A percentile compares a stretch with the other conserved stretches of the same genome.
Evolutionary conservation across 2,888 invertebrate genomes (phyloP).

Genomic region (Leptinotarsa juncta): DNA sequence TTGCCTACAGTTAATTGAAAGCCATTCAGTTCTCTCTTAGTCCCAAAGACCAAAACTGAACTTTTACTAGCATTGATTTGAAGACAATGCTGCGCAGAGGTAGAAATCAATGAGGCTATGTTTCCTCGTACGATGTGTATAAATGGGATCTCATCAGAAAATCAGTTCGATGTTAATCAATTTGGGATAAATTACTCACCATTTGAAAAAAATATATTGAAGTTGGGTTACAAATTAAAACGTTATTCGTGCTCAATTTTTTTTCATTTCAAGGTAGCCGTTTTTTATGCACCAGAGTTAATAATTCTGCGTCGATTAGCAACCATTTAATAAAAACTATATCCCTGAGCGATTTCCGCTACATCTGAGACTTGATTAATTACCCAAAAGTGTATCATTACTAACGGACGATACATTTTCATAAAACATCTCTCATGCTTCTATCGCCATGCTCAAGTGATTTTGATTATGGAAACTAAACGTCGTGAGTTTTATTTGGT

Average conservation of each 20-base stretch:
- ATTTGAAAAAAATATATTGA: not conserved
- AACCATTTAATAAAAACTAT: not conserved
- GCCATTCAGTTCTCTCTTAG: no score
- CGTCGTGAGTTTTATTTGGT: conserved; percentile 52
- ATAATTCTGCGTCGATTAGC: not conserved
- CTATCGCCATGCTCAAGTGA: conserved; percentile 47
- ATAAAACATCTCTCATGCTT: conserved; percentile 3
- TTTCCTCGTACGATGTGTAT: no score
- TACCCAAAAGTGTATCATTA: conserved; percentile 12
- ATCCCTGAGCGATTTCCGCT: not conserved
- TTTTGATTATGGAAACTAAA: conserved; percentile 53
- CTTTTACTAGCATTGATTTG: no score
- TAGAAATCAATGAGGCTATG: not conserved
- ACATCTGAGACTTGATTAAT: not conserved
- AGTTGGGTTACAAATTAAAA: no score
- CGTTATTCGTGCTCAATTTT: no score
- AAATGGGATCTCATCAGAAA: not conserved
- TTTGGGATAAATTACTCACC: not conserved
- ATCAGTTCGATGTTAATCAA: not conserved
- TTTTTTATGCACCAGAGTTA: not conserved
- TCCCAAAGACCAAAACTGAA: no score
- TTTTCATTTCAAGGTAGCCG: no score
- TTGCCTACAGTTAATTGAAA: no score
- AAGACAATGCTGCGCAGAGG: no score
- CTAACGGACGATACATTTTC: conserved; percentile 3